Evolutionary conservation across 2,113 vertebrate species (phyloP).

Genomic region (Charadrius vociferus): DNA sequence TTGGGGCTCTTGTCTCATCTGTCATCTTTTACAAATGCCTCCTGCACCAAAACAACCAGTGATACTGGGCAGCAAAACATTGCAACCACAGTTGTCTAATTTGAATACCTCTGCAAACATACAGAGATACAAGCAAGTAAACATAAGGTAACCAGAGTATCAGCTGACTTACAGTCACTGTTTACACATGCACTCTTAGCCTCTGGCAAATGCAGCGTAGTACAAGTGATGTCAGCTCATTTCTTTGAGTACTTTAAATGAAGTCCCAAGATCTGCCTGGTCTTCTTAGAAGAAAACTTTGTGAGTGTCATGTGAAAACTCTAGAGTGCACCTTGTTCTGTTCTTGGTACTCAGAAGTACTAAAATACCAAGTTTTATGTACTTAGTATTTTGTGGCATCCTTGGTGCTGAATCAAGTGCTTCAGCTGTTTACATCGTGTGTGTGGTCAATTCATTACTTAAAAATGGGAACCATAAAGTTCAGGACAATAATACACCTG

Average conservation of each 20-base stretch:
- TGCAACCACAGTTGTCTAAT: not conserved
- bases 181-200: not conserved
- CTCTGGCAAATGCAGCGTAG: not conserved
- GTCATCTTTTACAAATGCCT: not conserved
- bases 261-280: not conserved
- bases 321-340: not conserved
- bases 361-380: not conserved
- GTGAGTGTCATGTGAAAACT: not conserved
- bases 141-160: not conserved
- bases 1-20: not conserved
- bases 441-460: not conserved
- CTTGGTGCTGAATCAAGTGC: not conserved
- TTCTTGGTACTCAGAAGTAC: not conserved
- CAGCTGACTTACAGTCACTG: not conserved
- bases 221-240: not conserved
- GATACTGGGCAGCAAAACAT: not conserved
- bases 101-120: slow-evolving; percentile 6
- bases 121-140: not conserved
- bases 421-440: not conserved
- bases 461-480: not conserved
- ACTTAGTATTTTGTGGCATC: not conserved
- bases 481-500: not conserved
- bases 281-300: not conserved
- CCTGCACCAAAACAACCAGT: not conserved
- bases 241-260: not conserved